Conservation (phyloP, 2,797 vertebrate species). For the Melanotaenia boesemani region DNA sequence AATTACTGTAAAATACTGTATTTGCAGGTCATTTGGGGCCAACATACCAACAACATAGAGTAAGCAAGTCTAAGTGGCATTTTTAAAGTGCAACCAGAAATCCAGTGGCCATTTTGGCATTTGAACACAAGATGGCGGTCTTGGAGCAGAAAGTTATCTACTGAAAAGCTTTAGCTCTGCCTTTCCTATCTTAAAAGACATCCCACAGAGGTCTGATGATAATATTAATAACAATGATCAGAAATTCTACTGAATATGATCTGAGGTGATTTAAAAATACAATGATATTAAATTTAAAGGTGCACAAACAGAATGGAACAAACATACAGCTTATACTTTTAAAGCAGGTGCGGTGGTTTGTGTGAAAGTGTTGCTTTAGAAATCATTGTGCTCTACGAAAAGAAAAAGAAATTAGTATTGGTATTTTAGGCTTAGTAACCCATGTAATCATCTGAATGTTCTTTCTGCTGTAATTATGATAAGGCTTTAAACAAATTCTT, state of each 20-base stretch:
- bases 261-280: background rate
- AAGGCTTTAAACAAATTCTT: conserved; percentile 34
- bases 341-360: background rate
- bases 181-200: background rate
- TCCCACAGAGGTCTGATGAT: background rate
- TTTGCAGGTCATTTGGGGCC: background rate
- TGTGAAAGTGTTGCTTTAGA: background rate
- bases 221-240: background rate
- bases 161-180: background rate
- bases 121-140: conserved; percentile 72
- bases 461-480: conserved; percentile 4
- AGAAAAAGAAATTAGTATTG: background rate
- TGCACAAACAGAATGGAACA: background rate
- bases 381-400: conserved; percentile 2
- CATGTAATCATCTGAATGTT: conserved; percentile 30
- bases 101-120: background rate
- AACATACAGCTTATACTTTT: background rate
- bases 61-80: background rate
- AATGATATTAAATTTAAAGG: background rate
- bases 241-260: background rate
- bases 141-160: conserved; percentile 52
- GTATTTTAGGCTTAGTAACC: conserved; percentile 9
- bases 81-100: background rate
- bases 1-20: background rate
- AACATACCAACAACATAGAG: background rate